Conservation (phyloP, 2,113 vertebrate genomes). For the Hippotragus niger region DNA sequence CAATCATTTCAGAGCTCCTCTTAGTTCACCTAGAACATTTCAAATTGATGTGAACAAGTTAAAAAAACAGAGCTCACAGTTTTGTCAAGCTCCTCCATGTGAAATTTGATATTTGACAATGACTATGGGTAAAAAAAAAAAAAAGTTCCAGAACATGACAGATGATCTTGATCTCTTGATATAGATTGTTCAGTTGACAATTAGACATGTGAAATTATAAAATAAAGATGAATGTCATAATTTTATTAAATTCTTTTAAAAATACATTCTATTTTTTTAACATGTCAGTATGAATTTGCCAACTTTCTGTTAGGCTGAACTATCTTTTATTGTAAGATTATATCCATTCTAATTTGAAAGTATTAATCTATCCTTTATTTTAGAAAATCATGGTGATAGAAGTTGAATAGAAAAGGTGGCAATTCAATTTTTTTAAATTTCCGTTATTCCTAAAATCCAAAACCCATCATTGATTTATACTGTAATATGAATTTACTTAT, state of each 20-base stretch:
- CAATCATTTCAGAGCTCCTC: background rate
- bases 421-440: background rate
- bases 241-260: slow-evolving; percentile 19
- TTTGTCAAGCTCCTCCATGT: background rate
- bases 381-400: background rate
- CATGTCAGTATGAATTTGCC: background rate
- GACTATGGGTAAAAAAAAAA: background rate
- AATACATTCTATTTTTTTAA: background rate
- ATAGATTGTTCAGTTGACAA: background rate
- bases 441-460: background rate
- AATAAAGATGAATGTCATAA: background rate
- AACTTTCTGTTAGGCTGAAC: background rate
- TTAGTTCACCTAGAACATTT: background rate
- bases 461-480: background rate
- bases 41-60: background rate
- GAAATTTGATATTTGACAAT: slow-evolving; percentile 5
- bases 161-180: background rate
- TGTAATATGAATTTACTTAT: background rate
- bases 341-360: background rate
- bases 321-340: background rate
- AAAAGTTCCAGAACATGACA: background rate
- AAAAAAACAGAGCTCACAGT: background rate
- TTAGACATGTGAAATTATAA: background rate
- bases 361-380: slow-evolving; percentile 6
- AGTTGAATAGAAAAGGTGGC: background rate